Conservation (phyloP, 2,113 vertebrate genomes). For the Cranoglanis bouderius region DNA sequence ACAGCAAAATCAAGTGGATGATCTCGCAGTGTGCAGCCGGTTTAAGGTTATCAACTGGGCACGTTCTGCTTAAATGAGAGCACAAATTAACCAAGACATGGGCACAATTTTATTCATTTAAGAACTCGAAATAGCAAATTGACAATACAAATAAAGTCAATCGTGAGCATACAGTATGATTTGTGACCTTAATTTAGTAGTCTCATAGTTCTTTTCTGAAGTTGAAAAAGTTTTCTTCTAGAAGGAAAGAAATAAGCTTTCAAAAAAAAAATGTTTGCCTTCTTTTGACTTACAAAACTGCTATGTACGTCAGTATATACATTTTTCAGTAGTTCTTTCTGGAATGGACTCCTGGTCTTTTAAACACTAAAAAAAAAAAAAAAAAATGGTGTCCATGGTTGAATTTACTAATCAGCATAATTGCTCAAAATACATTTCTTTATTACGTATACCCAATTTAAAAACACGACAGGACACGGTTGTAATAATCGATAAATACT, state of each 20-base stretch:
- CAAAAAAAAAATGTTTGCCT: not conserved
- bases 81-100: not conserved
- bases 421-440: slow-evolving; percentile 49
- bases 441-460: slow-evolving; percentile 13
- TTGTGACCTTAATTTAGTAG: not conserved
- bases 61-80: not conserved
- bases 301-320: no score
- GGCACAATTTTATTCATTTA: not conserved
- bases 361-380: not conserved
- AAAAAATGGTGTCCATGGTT: not conserved
- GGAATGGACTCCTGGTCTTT: not conserved
- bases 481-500: slow-evolving; percentile 14
- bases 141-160: not conserved
- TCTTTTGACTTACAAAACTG: not conserved
- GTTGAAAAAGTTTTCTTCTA: not conserved
- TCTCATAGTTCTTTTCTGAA: not conserved
- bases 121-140: not conserved
- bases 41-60: not conserved
- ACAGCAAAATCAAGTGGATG: not conserved
- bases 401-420: not conserved
- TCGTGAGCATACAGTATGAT: not conserved
- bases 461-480: not conserved
- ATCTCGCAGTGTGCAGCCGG: no score
- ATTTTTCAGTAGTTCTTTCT: no score
- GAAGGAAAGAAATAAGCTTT: not conserved